phyloP scores from a whole-genome alignment of 1,140 invertebrate species.

The Nebria ingens region DNA sequence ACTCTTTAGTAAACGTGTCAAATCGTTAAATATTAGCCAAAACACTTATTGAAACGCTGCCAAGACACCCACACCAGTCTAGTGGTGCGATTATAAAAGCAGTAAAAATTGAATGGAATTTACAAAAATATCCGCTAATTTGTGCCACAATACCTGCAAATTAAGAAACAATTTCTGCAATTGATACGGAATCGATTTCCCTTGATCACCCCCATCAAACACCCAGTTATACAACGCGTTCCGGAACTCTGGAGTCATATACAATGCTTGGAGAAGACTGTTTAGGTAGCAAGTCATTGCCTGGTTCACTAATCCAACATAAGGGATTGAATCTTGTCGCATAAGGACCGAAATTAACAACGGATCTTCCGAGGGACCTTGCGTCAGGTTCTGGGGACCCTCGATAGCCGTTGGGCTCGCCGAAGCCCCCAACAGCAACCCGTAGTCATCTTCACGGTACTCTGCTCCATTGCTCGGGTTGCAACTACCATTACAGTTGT shows the following conservation, averaged over 20 bases:
- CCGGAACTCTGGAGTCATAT: conserved; percentile 91
- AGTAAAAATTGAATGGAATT: too few species aligned
- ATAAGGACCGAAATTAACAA: neutral
- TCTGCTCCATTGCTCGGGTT: conserved; percentile 19
- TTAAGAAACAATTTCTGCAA: conserved; percentile 81
- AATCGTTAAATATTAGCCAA: too few species aligned
- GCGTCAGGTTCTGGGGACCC: conserved; percentile 14
- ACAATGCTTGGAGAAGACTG: conserved; percentile 79
- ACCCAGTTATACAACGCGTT: conserved; percentile 85
- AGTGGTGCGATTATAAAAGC: too few species aligned
- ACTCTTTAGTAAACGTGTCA: too few species aligned
- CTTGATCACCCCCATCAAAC: conserved; percentile 58
- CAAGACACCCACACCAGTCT: too few species aligned
- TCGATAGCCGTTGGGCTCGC: conserved; percentile 41
- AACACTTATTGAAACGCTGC: too few species aligned
- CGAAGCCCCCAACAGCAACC: conserved; percentile 41
- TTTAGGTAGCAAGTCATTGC: conserved; percentile 93
- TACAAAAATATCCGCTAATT: too few species aligned
- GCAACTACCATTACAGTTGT: conserved; percentile 18
- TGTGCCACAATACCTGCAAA: conserved; percentile 75
- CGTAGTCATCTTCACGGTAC: conserved; percentile 36
- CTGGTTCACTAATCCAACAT: conserved; percentile 85
- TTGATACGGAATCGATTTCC: conserved; percentile 75
- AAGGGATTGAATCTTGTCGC: conserved; percentile 28
- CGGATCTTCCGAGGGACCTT: neutral